A percentile compares a stretch with the other conserved stretches of the same genome.
These are phyloP conservation scores for Litoditis marina DNA, from an alignment of 2,888 invertebrate species.

Conservation along the genomic window DNA sequence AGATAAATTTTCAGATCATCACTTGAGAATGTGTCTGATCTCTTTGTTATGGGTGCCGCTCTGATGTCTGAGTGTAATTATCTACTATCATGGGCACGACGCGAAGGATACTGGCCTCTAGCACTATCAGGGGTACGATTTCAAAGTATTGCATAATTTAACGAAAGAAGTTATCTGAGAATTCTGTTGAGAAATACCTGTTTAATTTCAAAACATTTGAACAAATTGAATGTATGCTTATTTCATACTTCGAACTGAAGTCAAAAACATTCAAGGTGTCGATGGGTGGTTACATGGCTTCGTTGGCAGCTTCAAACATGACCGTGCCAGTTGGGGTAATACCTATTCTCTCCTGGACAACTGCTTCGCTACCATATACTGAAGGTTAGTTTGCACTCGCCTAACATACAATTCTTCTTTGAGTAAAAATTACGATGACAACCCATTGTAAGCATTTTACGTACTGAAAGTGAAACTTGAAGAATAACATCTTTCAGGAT, in stretches of 20 bases:
- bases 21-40: slow-evolving; percentile 89
- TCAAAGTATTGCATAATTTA: too few species aligned
- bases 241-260: slow-evolving; percentile 5
- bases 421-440: too few species aligned
- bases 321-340: slow-evolving; percentile 83
- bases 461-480: too few species aligned
- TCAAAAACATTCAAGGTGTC: slow-evolving; percentile 36
- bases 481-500: too few species aligned
- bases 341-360: slow-evolving; percentile 95
- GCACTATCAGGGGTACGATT: slow-evolving; percentile 85
- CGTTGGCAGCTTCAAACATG: slow-evolving; percentile 91
- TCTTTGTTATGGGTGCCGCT: slow-evolving; percentile 98
- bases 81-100: slow-evolving; percentile 88
- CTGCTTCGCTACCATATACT: slow-evolving; percentile 84
- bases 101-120: slow-evolving; percentile 83
- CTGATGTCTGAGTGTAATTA: slow-evolving; percentile 84
- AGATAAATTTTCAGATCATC: slow-evolving; percentile 70
- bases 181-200: too few species aligned
- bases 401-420: too few species aligned
- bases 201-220: too few species aligned
- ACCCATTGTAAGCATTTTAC: too few species aligned
- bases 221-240: too few species aligned
- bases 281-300: slow-evolving; percentile 80
- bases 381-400: slow-evolving; percentile 4
- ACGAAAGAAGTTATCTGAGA: too few species aligned